Evolutionary conservation across 2,797 vertebrate genomes (phyloP), one percentile per base, ranked within the genome.

Genomic region (Muraenolepis orangiensis): DNA sequence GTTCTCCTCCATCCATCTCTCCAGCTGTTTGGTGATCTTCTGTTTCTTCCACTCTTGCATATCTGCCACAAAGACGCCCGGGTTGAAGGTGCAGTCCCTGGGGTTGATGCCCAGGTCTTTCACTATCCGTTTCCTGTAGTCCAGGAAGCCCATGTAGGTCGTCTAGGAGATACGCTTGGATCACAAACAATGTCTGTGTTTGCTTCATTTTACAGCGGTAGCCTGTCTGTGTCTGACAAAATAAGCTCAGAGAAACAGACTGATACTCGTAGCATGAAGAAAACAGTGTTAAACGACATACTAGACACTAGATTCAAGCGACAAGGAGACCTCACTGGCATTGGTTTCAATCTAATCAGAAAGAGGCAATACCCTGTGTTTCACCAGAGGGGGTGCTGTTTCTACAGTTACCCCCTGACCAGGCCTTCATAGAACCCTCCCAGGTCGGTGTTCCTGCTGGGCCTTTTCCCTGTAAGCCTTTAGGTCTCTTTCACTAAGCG

Each of bases 101-200:
- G 97, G 96, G 81, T 95, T 96, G 82, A 99, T 98, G 85, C 96
- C 95, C 74, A 99, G 92, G 69, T 96, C 95, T 85, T 93, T 93
- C 16, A 99, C 91, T 0, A 93, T 88, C 90, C 96, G 90, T 84
- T 96, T 98, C 82, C 96, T 94, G 78, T 97, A 99, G 92, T 99
- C 97, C 88, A 99, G 91, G 83, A 95, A 99, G 76, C 97, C 97
- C 97, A 99, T 98, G 76, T 97, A 99, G 0, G 96, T 98, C 6
- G 96, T 99, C 98, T 99, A 31, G 51, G 76, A 32, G 84, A 36
- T 16, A 70, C 31, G 16, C 26, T 64, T 26, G 23, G 23, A 64
- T 23, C 57, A 64, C n/a, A 64, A 26, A 64, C 23, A 23, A 8
- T 20, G 18, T 31, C 30, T 30, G 61, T 26, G 16, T 31, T 20